Conservation (phyloP, 2,113 vertebrate genomes). For the Notiomystis cincta region DNA sequence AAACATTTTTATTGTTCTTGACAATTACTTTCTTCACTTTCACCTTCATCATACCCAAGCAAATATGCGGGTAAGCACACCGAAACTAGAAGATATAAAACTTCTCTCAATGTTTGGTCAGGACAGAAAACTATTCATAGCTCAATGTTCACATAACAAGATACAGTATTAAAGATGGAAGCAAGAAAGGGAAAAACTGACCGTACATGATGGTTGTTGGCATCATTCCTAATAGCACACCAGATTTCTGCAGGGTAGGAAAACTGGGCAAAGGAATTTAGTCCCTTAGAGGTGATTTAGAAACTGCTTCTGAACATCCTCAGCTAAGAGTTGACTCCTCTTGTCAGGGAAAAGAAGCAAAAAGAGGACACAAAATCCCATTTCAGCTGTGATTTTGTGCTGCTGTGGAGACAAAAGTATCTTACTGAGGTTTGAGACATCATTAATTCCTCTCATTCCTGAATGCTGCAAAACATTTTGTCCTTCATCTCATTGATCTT, state of each 20-base stretch:
- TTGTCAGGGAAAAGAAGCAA: background rate
- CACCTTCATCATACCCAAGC: background rate
- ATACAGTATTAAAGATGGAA: background rate
- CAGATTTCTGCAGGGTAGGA: background rate
- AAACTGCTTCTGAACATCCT: background rate
- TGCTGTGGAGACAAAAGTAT: background rate
- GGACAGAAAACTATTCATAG: background rate
- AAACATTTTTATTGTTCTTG: background rate
- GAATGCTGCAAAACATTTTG: background rate
- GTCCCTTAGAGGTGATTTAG: background rate
- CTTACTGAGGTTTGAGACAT: background rate
- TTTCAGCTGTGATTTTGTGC: background rate
- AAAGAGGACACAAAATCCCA: background rate
- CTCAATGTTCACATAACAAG: background rate
- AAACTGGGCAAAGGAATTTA: background rate
- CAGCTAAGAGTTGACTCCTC: background rate
- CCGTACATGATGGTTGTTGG: rapidly evolving
- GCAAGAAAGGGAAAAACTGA: background rate
- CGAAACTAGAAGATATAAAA: background rate
- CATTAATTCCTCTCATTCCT: background rate
- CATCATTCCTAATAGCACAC: background rate
- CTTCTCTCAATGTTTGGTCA: background rate
- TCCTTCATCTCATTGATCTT: background rate
- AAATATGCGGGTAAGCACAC: background rate
- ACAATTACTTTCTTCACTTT: background rate